Conservation (phyloP, 2,113 vertebrate species). For the Physeter macrocephalus region DNA sequence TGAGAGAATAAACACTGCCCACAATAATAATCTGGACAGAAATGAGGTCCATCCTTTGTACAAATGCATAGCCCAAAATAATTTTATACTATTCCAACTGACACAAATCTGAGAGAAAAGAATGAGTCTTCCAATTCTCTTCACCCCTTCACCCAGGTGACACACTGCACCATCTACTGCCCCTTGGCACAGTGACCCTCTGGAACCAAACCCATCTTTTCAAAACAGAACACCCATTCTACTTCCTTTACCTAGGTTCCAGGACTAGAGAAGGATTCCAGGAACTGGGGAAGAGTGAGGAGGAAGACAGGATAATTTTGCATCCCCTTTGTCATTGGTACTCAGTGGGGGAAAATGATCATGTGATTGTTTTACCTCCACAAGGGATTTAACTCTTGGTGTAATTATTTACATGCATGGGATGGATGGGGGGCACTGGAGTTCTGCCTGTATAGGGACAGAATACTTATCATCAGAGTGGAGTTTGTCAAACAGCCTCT, state of each 20-base stretch:
- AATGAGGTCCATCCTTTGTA: neutral
- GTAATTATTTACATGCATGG: neutral
- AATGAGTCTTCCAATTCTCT: neutral
- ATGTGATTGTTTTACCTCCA: neutral
- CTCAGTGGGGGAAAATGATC: neutral
- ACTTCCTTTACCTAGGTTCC: neutral
- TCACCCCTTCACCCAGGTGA: neutral
- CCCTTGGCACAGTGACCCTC: neutral
- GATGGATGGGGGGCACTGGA: accelerated
- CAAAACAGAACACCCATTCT: neutral
- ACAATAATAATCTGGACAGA: neutral
- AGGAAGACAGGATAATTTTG: neutral
- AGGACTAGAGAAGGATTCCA: neutral
- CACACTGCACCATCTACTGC: neutral
- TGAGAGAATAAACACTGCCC: neutral
- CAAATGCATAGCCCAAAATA: neutral
- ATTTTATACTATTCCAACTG: neutral
- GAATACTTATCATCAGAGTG: neutral
- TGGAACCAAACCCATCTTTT: neutral
- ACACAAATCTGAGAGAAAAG: neutral
- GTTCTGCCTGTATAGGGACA: neutral
- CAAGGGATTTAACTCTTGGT: neutral
- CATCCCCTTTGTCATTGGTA: neutral
- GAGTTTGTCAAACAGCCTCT: neutral
- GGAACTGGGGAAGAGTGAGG: neutral